Conservation (phyloP, 1,140 invertebrate genomes). For the Aricia agestis region DNA sequence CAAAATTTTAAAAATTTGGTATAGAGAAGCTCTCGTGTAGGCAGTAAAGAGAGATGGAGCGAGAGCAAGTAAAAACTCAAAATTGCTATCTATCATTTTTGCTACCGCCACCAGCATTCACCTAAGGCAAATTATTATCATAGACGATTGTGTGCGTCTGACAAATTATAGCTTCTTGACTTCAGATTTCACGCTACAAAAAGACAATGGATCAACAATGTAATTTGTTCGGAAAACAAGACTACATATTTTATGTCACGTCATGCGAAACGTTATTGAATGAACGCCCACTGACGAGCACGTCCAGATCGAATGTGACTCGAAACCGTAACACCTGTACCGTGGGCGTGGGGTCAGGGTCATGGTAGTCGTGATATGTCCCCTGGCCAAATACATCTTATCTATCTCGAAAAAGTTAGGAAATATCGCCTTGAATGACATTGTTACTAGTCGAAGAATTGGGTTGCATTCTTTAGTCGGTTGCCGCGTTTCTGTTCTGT, state of each 20-base stretch:
- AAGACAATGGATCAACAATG: no score
- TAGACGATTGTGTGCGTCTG: no score
- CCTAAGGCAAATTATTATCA: no score
- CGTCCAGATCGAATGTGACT: conserved; percentile 36
- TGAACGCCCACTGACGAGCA: conserved; percentile 30
- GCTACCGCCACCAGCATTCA: no score
- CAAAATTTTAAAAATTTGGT: no score
- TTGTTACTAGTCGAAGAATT: not conserved
- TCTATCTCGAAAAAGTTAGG: not conserved
- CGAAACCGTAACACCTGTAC: conserved; percentile 51
- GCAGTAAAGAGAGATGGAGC: no score
- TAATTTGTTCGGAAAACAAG: conserved; percentile 8
- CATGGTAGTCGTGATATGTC: conserved; percentile 13
- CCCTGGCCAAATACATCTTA: not conserved
- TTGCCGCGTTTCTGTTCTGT: no score
- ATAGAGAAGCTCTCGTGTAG: no score
- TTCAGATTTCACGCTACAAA: no score
- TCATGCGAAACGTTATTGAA: conserved; percentile 26
- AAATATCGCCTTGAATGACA: not conserved
- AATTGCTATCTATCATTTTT: no score
- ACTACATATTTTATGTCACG: conserved; percentile 1
- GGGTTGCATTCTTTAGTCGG: not conserved
- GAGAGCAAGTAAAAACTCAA: no score
- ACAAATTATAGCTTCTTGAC: no score
- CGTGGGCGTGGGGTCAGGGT: conserved; percentile 55